A percentile compares a stretch with the other conserved stretches of the same genome.
phyloP scores from a whole-genome alignment of 2,113 vertebrate genomes.

The Hipposideros armiger region DNA sequence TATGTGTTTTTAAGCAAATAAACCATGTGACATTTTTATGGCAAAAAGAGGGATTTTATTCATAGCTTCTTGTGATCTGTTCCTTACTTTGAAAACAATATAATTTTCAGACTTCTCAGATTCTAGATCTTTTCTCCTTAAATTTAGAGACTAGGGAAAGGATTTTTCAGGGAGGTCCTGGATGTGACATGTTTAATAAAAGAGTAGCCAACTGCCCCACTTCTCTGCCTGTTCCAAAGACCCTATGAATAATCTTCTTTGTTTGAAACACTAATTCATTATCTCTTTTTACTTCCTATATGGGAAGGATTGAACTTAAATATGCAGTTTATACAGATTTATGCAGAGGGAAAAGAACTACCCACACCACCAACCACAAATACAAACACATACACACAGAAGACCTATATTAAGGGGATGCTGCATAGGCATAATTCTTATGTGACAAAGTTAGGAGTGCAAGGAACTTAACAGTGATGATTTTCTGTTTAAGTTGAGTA shows the following conservation, averaged over 20 bases:
- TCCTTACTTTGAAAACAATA: not conserved
- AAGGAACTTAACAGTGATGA: not conserved
- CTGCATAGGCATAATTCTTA: not conserved
- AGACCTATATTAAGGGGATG: not conserved
- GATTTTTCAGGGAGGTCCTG: not conserved
- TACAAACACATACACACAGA: not conserved
- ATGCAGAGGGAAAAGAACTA: not conserved
- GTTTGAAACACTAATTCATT: conserved; percentile 40
- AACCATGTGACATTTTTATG: conserved; percentile 8
- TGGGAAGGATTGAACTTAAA: conserved; percentile 39
- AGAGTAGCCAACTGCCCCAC: conserved; percentile 51
- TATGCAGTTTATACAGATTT: conserved; percentile 23
- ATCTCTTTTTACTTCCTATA: conserved; percentile 38
- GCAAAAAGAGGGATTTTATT: conserved; percentile 5
- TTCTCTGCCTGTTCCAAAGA: conserved; percentile 6
- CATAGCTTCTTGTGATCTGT: not conserved
- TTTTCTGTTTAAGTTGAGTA: conserved; percentile 12
- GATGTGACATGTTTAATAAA: conserved; percentile 54
- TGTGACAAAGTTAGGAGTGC: not conserved
- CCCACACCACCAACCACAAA: not conserved
- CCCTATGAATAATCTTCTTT: conserved; percentile 64
- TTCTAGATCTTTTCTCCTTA: conserved; percentile 50
- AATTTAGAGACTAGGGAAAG: not conserved
- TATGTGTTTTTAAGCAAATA: conserved; percentile 45
- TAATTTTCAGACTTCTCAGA: not conserved